Evolutionary conservation across 2,888 invertebrate genomes (phyloP).

Genomic region (Parthenolecanium corni): DNA sequence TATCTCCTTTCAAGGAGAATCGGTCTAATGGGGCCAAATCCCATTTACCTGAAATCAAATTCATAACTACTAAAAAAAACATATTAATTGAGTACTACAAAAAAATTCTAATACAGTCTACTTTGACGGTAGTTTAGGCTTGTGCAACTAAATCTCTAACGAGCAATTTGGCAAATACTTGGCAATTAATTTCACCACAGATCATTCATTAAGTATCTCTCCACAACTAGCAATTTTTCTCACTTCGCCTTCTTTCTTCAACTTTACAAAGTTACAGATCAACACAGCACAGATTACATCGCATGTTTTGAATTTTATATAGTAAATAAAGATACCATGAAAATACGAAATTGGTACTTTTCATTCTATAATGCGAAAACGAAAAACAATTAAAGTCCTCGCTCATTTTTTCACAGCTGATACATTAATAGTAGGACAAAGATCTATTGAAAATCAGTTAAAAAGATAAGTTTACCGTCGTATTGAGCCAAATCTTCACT

Average conservation of each 20-base stretch:
- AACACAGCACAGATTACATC: too few relatives aligned
- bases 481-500: conserved; percentile 90
- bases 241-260: too few relatives aligned
- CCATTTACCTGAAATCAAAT: conserved; percentile 45
- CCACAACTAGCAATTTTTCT: not conserved
- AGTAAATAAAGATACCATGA: too few relatives aligned
- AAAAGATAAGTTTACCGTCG: conserved; percentile 52
- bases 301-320: too few relatives aligned
- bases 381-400: too few relatives aligned
- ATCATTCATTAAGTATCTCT: not conserved
- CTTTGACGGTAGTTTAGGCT: too few relatives aligned
- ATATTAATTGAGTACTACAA: conserved; percentile 1
- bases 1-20: conserved; percentile 68
- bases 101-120: not conserved
- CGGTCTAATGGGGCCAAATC: conserved; percentile 62
- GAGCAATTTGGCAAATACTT: not conserved
- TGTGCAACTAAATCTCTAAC: too few relatives aligned
- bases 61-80: conserved; percentile 8
- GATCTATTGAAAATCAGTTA: not conserved
- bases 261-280: too few relatives aligned
- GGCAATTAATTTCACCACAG: not conserved
- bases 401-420: too few relatives aligned
- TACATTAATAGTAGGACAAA: not conserved
- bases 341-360: too few relatives aligned
- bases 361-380: too few relatives aligned